Base-by-base conservation (phyloP, 92 coral and sea anemone species). In the Phenganax subtilis region DNA sequence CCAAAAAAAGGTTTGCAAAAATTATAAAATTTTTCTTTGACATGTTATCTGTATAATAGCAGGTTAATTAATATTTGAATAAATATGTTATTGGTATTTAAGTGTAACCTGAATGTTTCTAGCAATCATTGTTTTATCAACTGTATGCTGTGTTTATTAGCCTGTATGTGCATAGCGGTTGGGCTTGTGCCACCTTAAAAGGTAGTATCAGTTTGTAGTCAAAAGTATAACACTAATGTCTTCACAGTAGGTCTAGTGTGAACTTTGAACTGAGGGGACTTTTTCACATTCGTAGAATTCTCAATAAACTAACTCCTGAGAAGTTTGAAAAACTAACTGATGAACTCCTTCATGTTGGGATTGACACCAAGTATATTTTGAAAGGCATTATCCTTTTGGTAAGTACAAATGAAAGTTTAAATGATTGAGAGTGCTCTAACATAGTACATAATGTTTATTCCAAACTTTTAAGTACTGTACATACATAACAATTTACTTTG, bases 261-360 rank as follows among this genome's bases (percentile, higher is more conserved):
- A 10, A 11, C 10, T 1, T 65, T 5, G 71, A 1, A 65, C 10
- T 65, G 10, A 10, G 27, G 28, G 10, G 1, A 29, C 1, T 29
- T 69, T 69, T 17, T 69, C n/a, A 20, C 54, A 37, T 30, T 63
- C 59, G 6, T 77, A 94, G 98, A 82, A 90, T 94, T 86, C 98
- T 94, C 83, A 94, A 94, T 84, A 94, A 94, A 89, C 82, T 94
- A 85, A 94, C 98, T 63, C 98, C 98, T 60, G 98, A 94, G 84
- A 94, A 94, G 87, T 94, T 94, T 90, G 97, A 90, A 8, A 94
- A 94, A 85, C 87, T 94, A 71, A 84, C 90, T 37, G 47, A 37
- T 37, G 47, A 37, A 37, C 47, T 37, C 47, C 96, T 94, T 47
- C 85, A 84, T 81, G 98, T 94, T 72, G 98, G 98, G 25, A 89